Conservation (phyloP, 2,797 vertebrate species). For the Periparus ater region DNA sequence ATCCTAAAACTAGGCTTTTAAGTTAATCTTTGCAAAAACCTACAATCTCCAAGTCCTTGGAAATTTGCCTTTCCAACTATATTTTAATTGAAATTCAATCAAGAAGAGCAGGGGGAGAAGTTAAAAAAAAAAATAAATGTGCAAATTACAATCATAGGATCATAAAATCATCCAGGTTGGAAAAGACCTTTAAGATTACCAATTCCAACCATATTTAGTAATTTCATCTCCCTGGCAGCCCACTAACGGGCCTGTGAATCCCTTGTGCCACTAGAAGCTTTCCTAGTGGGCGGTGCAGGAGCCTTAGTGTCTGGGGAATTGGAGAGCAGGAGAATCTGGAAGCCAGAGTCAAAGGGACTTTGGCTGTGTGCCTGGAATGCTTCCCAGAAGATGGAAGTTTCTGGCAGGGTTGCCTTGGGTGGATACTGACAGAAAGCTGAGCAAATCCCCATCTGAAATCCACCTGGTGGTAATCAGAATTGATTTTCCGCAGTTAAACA, state of each 20-base stretch:
- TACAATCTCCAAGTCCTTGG: neutral
- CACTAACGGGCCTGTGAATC: neutral
- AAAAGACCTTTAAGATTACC: neutral
- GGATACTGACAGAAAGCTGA: neutral
- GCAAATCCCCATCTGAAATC: slow-evolving; percentile 18
- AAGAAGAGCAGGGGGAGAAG: neutral
- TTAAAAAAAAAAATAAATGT: neutral
- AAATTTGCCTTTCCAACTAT: neutral
- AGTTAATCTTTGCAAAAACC: neutral
- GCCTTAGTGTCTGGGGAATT: neutral
- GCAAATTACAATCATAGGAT: neutral
- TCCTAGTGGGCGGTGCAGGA: neutral
- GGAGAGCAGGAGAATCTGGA: neutral
- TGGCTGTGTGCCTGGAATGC: neutral
- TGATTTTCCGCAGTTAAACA: neutral
- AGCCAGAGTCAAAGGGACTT: neutral
- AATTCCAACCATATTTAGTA: neutral
- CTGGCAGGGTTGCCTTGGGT: neutral
- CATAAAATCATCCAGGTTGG: neutral
- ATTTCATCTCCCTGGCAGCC: neutral
- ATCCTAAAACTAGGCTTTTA: neutral
- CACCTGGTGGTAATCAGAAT: neutral
- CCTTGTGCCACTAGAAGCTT: neutral
- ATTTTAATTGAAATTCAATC: neutral
- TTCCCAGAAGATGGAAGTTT: neutral